Evolutionary conservation across 2,888 invertebrate genomes (phyloP).

Genomic region (Tineola bisselliella): DNA sequence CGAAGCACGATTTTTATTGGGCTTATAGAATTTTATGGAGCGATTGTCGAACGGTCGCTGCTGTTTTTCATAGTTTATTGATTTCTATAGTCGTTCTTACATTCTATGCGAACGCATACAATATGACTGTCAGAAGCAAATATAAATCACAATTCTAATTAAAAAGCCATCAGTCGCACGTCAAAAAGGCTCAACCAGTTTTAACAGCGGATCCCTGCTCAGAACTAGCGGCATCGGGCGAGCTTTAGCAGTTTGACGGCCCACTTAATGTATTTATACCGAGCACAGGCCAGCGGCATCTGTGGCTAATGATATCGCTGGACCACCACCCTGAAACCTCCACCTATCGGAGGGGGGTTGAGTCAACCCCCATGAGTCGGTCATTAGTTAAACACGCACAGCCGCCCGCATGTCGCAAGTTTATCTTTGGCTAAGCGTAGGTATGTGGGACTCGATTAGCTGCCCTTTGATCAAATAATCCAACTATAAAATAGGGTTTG

Average conservation of each 20-base stretch:
- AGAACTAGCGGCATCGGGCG: constrained; percentile 19
- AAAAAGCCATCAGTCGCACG: constrained; percentile 5
- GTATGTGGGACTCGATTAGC: constrained; percentile 64
- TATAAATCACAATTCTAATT: constrained; percentile 10
- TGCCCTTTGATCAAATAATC: constrained; percentile 65
- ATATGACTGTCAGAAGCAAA: not conserved
- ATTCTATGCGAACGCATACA: not conserved
- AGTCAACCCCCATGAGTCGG: constrained; percentile 26
- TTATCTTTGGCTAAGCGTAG: constrained; percentile 65
- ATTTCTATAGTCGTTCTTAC: constrained; percentile 27
- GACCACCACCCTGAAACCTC: constrained; percentile 25
- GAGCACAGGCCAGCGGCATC: constrained; percentile 57
- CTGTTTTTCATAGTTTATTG: constrained; percentile 63
- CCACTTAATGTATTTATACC: constrained; percentile 66
- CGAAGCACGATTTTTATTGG: constrained; percentile 65
- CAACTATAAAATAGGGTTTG: constrained; percentile 59
- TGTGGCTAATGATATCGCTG: constrained; percentile 66
- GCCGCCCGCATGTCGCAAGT: constrained; percentile 66
- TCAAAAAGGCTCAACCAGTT: constrained; percentile 10
- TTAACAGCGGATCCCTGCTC: not conserved
- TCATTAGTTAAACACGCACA: constrained; percentile 69
- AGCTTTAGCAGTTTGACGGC: constrained; percentile 62
- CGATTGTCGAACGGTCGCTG: constrained; percentile 57
- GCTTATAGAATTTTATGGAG: constrained; percentile 66
- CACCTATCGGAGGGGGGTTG: not conserved